A percentile compares a stretch with the other conserved stretches of the same genome.
Evolutionary conservation across 2,888 invertebrate genomes (phyloP).

Genomic region (Cerastis rubricosa): DNA sequence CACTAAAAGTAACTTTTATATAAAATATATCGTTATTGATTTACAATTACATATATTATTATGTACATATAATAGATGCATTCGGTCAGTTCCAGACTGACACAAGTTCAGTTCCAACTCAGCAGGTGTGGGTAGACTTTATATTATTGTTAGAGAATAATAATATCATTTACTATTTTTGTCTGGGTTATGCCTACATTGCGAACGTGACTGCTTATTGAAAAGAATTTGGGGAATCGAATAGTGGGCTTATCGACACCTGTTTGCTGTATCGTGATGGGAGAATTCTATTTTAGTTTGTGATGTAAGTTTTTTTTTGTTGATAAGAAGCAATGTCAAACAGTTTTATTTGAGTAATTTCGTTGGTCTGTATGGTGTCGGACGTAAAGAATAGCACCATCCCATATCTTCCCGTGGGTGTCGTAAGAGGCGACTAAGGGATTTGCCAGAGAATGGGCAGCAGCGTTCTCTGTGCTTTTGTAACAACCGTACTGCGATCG

Average conservation of each 20-base stretch:
- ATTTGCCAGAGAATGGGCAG: no score
- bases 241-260: conserved; percentile 35
- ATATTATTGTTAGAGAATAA: conserved; percentile 8
- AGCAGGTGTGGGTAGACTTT: neutral
- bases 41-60: no score
- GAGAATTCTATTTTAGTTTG: conserved; percentile 29
- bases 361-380: no score
- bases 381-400: no score
- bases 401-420: no score
- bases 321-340: neutral
- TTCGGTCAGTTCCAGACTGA: neutral
- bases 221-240: conserved; percentile 31
- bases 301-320: conserved; percentile 19
- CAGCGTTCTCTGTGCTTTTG: no score
- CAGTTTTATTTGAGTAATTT: neutral
- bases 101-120: neutral
- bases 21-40: neutral
- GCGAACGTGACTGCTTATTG: conserved; percentile 47
- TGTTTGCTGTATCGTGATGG: conserved; percentile 17
- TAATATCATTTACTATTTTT: conserved; percentile 11
- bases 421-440: no score
- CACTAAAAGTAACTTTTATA: neutral
- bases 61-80: neutral
- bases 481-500: no score
- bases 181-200: conserved; percentile 2